Evolutionary conservation across 2,888 invertebrate genomes (phyloP), one percentile per base, ranked within the genome.

Genomic region (Pinctada fucata): DNA sequence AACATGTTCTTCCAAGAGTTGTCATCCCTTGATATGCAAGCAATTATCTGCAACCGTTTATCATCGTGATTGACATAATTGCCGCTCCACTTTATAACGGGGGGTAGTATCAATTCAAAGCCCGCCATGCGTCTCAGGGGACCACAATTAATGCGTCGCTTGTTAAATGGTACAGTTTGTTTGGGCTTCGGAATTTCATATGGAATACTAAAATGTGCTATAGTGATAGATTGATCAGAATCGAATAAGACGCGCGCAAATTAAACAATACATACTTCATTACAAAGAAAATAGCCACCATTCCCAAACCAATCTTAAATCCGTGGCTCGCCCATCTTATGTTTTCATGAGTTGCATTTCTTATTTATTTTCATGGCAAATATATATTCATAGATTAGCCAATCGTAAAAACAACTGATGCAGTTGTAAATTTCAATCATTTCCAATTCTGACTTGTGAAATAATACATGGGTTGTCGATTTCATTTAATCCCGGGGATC

Each of bases 331-430:
- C 16, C 16, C 71, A 58, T 48, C n/a, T 50, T 31, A 31, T 45
- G 58, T 48, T 68, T 73, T 58, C 78, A 73, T 73, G 73, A 73
- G 78, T 69, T 50, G 73, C 73, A 78, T 78, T 64, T 73, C 72
- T 78, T 72, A 78, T 72, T 78, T 73, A 72, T 78, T 67, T 64
- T 49, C 73, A 58, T 58, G 58, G 58, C 58, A 72, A 64, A 78
- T 66, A 78, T 73, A 78, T 78, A 75, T 75, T 75, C 68, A 75
- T 75, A 75, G 69, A 75, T 69, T 63, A 67, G 51, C 69, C 69
- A 75, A 75, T 69, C 67, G 75, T 58, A 51, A 68, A 68, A 75
- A 75, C 50, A 50, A 67, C 47, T 75, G 69, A 75, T 45, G 68
- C 75, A 16, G 63, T 16, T 50, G 47, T 69, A 69, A 75, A 75